These are phyloP conservation scores for Littorina saxatilis DNA, from an alignment of 1,140 invertebrate species.

Conservation along the genomic window DNA sequence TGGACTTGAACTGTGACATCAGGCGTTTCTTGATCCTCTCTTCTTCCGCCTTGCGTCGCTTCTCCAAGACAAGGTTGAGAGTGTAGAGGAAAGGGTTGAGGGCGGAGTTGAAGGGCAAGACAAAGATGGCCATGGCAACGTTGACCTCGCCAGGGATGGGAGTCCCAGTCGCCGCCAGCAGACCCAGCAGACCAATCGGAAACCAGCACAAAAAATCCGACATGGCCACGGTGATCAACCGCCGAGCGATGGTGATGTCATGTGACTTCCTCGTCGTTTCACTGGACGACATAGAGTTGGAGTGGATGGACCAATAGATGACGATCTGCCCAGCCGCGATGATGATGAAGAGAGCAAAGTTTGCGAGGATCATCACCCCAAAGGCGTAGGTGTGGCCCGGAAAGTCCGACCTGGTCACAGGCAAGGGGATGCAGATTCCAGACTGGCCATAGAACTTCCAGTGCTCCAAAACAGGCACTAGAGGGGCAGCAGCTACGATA, in stretches of 20 bases:
- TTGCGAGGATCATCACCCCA: slow-evolving; percentile 49
- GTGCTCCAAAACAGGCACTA: slow-evolving; percentile 14
- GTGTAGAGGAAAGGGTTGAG: slow-evolving; percentile 60
- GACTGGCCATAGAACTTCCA: slow-evolving; percentile 51
- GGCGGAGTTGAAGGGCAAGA: slow-evolving; percentile 55
- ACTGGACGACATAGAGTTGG: neutral
- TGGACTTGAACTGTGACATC: too few species aligned
- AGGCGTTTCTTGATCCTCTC: too few species aligned
- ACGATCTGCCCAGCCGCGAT: slow-evolving; percentile 47
- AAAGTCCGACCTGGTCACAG: slow-evolving; percentile 30
- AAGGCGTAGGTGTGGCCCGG: slow-evolving; percentile 49
- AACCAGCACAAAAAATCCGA: slow-evolving; percentile 43
- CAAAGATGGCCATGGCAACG: slow-evolving; percentile 48
- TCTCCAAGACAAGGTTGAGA: slow-evolving; percentile 11
- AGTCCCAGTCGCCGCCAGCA: slow-evolving; percentile 44
- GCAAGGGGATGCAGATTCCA: slow-evolving; percentile 49
- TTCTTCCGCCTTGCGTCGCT: neutral
- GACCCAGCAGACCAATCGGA: slow-evolving; percentile 30
- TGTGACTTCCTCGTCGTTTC: slow-evolving; percentile 12
- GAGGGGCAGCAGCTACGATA: slow-evolving; percentile 38
- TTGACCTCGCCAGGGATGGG: slow-evolving; percentile 49
- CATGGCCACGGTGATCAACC: slow-evolving; percentile 43
- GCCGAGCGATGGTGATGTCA: slow-evolving; percentile 44
- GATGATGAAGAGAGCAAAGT: slow-evolving; percentile 46
- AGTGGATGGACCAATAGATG: slow-evolving; percentile 43